These are phyloP conservation scores for Knipowitschia caucasica DNA, from an alignment of 2,797 vertebrate genomes.

Conservation along the genomic window DNA sequence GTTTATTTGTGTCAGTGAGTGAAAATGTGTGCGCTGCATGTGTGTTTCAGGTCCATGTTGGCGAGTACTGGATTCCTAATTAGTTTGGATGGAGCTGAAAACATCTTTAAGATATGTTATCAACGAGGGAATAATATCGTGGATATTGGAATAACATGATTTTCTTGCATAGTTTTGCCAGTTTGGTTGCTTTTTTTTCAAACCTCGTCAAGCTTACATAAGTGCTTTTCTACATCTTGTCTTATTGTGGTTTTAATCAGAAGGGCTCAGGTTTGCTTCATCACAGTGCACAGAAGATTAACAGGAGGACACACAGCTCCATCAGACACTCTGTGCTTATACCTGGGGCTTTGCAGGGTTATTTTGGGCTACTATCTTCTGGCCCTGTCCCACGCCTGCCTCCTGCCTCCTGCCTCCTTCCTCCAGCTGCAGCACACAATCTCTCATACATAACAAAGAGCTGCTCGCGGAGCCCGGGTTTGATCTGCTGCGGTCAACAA, in stretches of 20 bases:
- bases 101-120: too few relatives aligned
- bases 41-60: too few relatives aligned
- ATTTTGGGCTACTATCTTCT: constrained; percentile 52
- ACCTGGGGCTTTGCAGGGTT: constrained; percentile 55
- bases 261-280: constrained; percentile 55
- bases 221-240: constrained; percentile 36
- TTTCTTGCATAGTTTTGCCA: too few relatives aligned
- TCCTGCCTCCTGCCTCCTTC: too few relatives aligned
- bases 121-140: too few relatives aligned
- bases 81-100: too few relatives aligned
- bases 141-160: too few relatives aligned
- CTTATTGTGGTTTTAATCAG: constrained; percentile 46
- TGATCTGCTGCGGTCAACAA: neutral
- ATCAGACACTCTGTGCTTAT: constrained; percentile 55
- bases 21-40: too few relatives aligned
- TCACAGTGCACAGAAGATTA: constrained; percentile 55
- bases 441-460: constrained; percentile 39
- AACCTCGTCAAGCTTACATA: constrained; percentile 52
- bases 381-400: constrained; percentile 32
- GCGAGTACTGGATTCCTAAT: too few relatives aligned
- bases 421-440: constrained; percentile 29
- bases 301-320: constrained; percentile 46
- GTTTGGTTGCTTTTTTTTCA: too few relatives aligned
- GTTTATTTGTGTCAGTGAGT: too few relatives aligned
- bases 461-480: constrained; percentile 27